Conservation (phyloP, 2,797 vertebrate genomes). For the Rhinella marina region DNA sequence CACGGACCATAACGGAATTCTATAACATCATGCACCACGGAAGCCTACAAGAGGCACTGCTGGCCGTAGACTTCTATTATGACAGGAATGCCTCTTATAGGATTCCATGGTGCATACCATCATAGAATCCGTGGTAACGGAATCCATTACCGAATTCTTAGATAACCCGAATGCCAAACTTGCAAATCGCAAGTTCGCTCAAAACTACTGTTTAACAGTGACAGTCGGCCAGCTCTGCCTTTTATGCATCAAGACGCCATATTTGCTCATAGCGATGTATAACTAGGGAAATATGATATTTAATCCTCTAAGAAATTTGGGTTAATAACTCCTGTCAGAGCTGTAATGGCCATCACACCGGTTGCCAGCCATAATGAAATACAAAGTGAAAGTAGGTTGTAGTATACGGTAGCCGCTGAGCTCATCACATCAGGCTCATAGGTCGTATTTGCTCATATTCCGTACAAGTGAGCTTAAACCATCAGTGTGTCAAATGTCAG, state of each 20-base stretch:
- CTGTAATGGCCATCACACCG: neutral
- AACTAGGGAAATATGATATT: neutral
- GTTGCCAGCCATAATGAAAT: neutral
- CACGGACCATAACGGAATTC: no score
- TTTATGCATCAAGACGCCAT: neutral
- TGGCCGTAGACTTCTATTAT: no score
- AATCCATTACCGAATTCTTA: no score
- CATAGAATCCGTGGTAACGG: no score
- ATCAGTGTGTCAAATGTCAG: slow-evolving; percentile 10
- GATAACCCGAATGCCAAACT: no score
- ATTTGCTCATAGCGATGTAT: neutral
- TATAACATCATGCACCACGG: no score
- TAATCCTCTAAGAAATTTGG: neutral
- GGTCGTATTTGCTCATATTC: neutral
- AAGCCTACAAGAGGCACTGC: no score
- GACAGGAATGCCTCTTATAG: no score
- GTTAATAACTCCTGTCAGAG: neutral
- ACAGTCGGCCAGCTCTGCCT: no score
- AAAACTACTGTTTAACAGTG: no score
- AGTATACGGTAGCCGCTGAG: neutral
- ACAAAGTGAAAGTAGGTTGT: slow-evolving; percentile 2
- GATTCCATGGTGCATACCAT: no score
- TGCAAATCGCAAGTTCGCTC: no score
- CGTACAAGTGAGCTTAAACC: neutral
- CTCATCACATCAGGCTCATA: neutral